A percentile compares a stretch with the other conserved stretches of the same genome.
Conservation (phyloP, 2,113 vertebrate genomes). For the Gambusia affinis region DNA sequence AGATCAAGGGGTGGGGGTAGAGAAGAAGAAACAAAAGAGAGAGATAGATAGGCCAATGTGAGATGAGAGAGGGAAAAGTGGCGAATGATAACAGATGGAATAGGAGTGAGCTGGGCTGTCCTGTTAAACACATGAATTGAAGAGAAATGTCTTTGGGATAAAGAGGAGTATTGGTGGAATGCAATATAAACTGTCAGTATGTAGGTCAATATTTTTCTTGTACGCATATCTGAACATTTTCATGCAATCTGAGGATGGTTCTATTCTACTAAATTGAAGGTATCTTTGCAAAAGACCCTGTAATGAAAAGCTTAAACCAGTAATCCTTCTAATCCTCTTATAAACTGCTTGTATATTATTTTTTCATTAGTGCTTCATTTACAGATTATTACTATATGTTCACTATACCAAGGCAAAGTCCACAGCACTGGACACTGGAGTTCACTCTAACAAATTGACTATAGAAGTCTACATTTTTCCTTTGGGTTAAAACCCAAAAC, state of each 20-base stretch:
- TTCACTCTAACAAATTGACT: not conserved
- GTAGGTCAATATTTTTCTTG: conserved; percentile 20
- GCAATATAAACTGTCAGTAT: conserved; percentile 10
- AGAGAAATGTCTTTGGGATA: conserved; percentile 14
- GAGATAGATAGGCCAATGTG: not conserved
- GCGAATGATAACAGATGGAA: conserved; percentile 33
- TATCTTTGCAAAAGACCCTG: conserved; percentile 32
- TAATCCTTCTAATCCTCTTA: conserved; percentile 58
- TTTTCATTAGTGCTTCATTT: conserved; percentile 41
- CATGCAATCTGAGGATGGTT: conserved; percentile 15
- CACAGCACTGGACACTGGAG: not conserved
- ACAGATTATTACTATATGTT: conserved; percentile 1
- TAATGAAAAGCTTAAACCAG: conserved; percentile 55
- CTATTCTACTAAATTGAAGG: conserved; percentile 16
- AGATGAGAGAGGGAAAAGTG: conserved; percentile 47
- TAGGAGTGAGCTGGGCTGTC: conserved; percentile 16
- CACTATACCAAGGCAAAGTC: not conserved
- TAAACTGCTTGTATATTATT: conserved; percentile 50
- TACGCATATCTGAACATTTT: not conserved
- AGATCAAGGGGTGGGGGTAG: conserved; percentile 12
- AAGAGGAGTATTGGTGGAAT: conserved; percentile 34
- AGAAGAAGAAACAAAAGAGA: conserved; percentile 34
- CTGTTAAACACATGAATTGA: conserved; percentile 23
- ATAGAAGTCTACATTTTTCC: not conserved
- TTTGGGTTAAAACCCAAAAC: not conserved